A percentile compares a stretch with the other conserved stretches of the same genome.
These are phyloP conservation scores for Zophobas atratus DNA, from an alignment of 1,140 invertebrate species.

Conservation along the genomic window DNA sequence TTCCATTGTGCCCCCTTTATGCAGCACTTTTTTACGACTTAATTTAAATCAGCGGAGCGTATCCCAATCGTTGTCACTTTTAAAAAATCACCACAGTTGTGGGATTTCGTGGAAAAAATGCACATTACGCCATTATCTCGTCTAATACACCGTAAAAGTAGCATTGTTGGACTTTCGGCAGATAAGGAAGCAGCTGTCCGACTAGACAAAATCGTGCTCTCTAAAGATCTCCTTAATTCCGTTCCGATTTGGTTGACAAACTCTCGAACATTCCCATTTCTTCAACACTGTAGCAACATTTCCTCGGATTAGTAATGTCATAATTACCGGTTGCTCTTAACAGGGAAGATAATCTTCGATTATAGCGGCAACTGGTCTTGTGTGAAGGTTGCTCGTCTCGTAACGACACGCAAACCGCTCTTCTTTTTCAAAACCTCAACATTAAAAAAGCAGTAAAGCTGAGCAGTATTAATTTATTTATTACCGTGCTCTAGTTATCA, in stretches of 20 bases:
- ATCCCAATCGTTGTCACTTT: slow-evolving; percentile 12
- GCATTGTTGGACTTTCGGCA: slow-evolving; percentile 16
- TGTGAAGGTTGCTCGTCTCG: neutral
- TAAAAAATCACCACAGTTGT: slow-evolving; percentile 4
- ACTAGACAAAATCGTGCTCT: slow-evolving; percentile 7
- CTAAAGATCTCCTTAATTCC: neutral
- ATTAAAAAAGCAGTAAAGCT: slow-evolving; percentile 20
- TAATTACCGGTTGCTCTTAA: slow-evolving; percentile 11
- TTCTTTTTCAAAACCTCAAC: slow-evolving; percentile 3
- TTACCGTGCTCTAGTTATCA: slow-evolving; percentile 42
- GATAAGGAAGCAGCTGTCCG: slow-evolving; percentile 2
- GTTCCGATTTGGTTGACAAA: neutral
- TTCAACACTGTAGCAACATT: slow-evolving; percentile 9
- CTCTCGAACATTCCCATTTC: neutral
- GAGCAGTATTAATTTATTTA: slow-evolving; percentile 39
- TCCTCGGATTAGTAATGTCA: neutral
- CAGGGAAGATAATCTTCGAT: slow-evolving; percentile 4
- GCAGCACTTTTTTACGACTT: neutral
- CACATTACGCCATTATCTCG: slow-evolving; percentile 6
- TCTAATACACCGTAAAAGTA: slow-evolving; percentile 14
- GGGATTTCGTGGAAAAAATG: slow-evolving; percentile 8
- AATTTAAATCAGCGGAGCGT: slow-evolving; percentile 15
- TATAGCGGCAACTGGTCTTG: neutral
- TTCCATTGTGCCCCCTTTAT: neutral
- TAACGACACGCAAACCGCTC: slow-evolving; percentile 1